Conservation (phyloP, 2,797 vertebrate genomes). For the Clamator glandarius region DNA sequence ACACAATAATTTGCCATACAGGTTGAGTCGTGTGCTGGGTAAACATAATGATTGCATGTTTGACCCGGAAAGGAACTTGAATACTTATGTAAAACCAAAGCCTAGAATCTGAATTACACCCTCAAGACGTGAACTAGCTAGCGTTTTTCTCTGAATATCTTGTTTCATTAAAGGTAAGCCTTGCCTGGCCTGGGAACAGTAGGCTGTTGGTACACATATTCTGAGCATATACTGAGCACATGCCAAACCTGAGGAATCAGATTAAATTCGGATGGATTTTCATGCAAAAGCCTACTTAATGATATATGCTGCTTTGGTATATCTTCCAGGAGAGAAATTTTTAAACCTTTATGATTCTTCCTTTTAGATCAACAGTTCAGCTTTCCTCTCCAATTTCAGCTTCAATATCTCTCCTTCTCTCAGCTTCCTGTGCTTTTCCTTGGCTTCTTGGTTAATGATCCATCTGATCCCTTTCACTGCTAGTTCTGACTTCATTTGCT, state of each 20-base stretch:
- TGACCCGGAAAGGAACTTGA: neutral
- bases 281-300: neutral
- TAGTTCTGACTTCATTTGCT: neutral
- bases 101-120: neutral
- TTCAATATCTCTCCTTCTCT: neutral
- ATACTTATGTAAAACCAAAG: accelerated
- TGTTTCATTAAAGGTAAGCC: neutral
- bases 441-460: slow-evolving; percentile 1
- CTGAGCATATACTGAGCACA: neutral
- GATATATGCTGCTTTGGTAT: neutral
- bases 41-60: neutral
- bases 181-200: neutral
- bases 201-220: neutral
- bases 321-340: neutral
- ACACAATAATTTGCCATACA: neutral
- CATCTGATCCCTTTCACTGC: neutral
- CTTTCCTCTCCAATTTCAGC: neutral
- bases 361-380: neutral
- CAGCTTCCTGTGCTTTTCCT: neutral
- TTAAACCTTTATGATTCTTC: neutral
- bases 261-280: neutral
- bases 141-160: neutral
- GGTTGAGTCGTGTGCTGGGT: neutral
- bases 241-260: neutral
- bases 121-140: neutral